Base-by-base conservation (phyloP, 1,140 invertebrate genomes). In the Forficula auricularia region DNA sequence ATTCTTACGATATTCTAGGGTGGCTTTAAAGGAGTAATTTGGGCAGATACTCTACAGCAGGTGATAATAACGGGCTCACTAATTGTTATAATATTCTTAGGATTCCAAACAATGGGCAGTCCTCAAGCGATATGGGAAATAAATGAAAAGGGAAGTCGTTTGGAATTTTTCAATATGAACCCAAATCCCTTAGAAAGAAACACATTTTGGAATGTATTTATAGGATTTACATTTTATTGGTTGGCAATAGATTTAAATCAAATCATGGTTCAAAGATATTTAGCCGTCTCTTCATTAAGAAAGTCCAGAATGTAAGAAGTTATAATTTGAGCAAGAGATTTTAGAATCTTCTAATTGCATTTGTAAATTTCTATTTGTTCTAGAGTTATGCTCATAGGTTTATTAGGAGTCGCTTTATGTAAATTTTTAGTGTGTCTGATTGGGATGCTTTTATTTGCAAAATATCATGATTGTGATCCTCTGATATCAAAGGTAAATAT, bases 391-490 rank as follows among this genome's bases (percentile, higher is more conserved):
- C n/a, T n/a, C n/a, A n/a, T n/a, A n/a, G n/a, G n/a, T n/a, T n/a
- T n/a, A n/a, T n/a, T n/a, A n/a, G n/a, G n/a, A n/a, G n/a, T n/a
- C n/a, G n/a, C n/a, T n/a, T n/a, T n/a, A n/a, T n/a, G n/a, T n/a
- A n/a, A n/a, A n/a, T n/a, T n/a, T n/a, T n/a, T n/a, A n/a, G n/a
- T n/a, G 31, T n/a, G 31, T 8, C 8, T 57, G 10, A 56, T 52
- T 8, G 77, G 77, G 16, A 58, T 79, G 9, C 50, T 64, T 2
- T 66, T 78, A 19, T 77, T 71, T 45, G 66, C 72, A 0, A 62
- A 63, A 34, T 79, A 77, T 57, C 53, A 66, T 30, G 58, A 64
- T 34, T 79, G 75, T 52, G 75, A 79, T 57, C 74, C 75, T 6
- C 48, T 75, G 3, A 48, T 43, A 4, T 49, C 57, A 8, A 44